Evolutionary conservation across 2,797 vertebrate species (phyloP), one percentile per base, ranked within the genome.

Genomic region (Atherinosoma microstoma): DNA sequence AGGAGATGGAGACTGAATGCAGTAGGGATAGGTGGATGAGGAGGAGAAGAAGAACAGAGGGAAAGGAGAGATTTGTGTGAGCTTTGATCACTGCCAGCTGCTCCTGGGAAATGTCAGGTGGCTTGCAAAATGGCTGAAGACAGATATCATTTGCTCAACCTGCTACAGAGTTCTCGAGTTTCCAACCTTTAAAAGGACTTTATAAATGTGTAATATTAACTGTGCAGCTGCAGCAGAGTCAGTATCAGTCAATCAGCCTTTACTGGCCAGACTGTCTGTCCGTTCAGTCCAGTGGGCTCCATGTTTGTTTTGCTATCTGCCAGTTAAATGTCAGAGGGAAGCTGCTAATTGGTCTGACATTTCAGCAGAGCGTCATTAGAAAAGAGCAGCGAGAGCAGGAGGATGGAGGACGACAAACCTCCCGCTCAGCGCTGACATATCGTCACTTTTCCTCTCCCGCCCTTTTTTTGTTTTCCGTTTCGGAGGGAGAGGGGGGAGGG

Each of bases 301-400:
- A 75, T 73, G 72, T 83, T 87, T 88, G 85, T 87, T 88, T 90
- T 73, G 78, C 85, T 79, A 13, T 78, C 84, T 82, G 70, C 75
- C 88, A 79, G 86, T 85, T 84, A 92, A 93, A 93, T 92, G 91
- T 92, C 90, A 92, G 70, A 79, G 61, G 76, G 56, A 78, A 83
- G 87, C 87, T 79, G 90, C 84, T 93, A 92, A 93, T 93, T 93
- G 90, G 88, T 67, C 87, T 93, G 92, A 90, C 92, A 93, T 93
- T 93, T 93, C 80, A 49, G 76, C 72, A 2, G 66, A 73, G 78
- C 78, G 30, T 88, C 89, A 77, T 93, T 85, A 90, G 83, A 79
- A 88, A 54, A 75, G 76, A 85, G 79, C 77, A 64, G 65, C 70
- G 54, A 76, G 81, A 71, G 84, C 70, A 70, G 84, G 79, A 66